Base-by-base conservation (phyloP, 2,888 invertebrate genomes). In the Chaitophorus viminalis region DNA sequence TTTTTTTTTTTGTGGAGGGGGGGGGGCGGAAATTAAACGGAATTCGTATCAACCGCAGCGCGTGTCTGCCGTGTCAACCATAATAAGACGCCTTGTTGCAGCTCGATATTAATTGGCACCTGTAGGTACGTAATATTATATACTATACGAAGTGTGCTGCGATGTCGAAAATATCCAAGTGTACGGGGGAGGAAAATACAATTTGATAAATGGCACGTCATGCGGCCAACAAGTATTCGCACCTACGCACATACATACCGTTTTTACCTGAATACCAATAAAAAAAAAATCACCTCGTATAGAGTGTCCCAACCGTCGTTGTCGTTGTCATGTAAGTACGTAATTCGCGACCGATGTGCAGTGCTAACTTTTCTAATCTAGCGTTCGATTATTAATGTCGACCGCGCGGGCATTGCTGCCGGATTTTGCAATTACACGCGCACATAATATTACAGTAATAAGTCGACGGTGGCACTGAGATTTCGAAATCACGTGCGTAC, bases 381-480 rank as follows among this genome's bases (percentile, higher is more conserved):
- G 79, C 79, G 74, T 79, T 74, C 60, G 79, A 79, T 79, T 86
- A 79, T 72, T 78, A n/a, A 86, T 74, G 79, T 86, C 79, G 60
- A 86, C 86, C 52, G n/a, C 21, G 70, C 3, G 21, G 21, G 5
- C n/a, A 3, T 21, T 25, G 54, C 78, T 25, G 39, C 36, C 39
- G n/a, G 86, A 72, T 86, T 79, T 86, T 25, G 86, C 86, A 86
- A 86, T 33, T 18, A 72, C 5, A 21, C 52, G 21, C 52, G 52
- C 25, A 39, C 36, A 72, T 46, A 29, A 68, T 21, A 70, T 36
- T 46, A 68, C 29, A 31, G 52, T 74, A 86, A 79, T 72, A 70
- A 6, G 4, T 1, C 54, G 54, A 36, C 36, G 29, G 31, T n/a
- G 17, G 46, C 33, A 18, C 21, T 29, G 36, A 70, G 9, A 78